Evolutionary conservation across 2,888 invertebrate genomes (phyloP), one percentile per base, ranked within the genome.

Genomic region (Platycnemis pennipes): DNA sequence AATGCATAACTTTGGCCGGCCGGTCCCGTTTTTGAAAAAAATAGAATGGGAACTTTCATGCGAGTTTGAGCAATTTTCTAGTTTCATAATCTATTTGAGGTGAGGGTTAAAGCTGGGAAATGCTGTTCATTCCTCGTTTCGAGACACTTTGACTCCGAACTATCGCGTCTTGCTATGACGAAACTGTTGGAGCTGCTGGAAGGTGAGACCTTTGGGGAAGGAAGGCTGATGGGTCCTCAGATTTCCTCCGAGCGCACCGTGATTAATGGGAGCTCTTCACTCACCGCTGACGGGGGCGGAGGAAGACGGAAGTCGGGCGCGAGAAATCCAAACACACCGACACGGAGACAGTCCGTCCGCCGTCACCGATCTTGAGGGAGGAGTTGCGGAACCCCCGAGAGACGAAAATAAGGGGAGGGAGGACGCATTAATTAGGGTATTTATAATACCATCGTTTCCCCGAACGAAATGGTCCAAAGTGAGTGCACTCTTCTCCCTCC

Each of bases 201-300:
- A 49, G 22, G 63, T 63, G 1, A 63, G 63, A 63, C 63, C 22
- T 63, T 63, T 1, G 63, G 31, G 77, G 77, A 37, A 77, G 2
- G 77, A 77, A 77, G 77, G 3, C 31, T 31, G 77, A 37, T 37
- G 13, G 22, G 8, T 63, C n/a, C n/a, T n/a, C n/a, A n/a, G 19
- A 49, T 77, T 37, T 77, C 37, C 63, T 26, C 37, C 77, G 1
- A 49, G 49, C 19, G 49, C 49, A 49, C 8, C 37, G 37, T 37
- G 77, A 77, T 77, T 77, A 37, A 77, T 37, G n/a, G n/a, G n/a
- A n/a, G 13, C 63, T 37, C 77, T 77, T 77, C 77, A 77, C 77
- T 77, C 77, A 37, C 37, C 77, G 37, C 77, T 31, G 3, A 37
- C 13, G 77, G 13, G 77, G 31, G 37, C 77, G 8, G 37, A n/a